Evolutionary conservation across 2,888 invertebrate species (phyloP).

Genomic region (Euzetes globulus): DNA sequence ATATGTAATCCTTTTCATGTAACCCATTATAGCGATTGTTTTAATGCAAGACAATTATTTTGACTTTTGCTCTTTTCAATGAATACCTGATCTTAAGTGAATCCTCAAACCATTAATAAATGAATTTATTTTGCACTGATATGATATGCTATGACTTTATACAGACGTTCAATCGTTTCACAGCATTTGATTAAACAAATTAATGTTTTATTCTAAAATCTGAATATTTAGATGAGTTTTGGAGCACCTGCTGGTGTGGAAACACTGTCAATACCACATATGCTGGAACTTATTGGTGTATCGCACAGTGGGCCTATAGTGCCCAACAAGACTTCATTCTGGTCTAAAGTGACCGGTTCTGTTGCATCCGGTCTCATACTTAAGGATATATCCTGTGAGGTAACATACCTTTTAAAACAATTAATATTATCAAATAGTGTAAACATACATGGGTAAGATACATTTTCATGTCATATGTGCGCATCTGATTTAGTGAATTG

Average conservation of each 20-base stretch:
- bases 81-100: too few relatives aligned
- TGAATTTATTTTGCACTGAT: too few relatives aligned
- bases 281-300: slow-evolving; percentile 76
- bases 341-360: slow-evolving; percentile 65
- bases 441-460: too few relatives aligned
- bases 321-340: slow-evolving; percentile 49
- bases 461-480: too few relatives aligned
- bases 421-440: neutral
- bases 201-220: neutral
- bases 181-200: neutral
- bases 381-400: slow-evolving; percentile 78
- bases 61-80: too few relatives aligned
- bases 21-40: too few relatives aligned
- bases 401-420: neutral
- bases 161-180: too few relatives aligned
- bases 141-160: too few relatives aligned
- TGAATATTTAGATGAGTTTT: slow-evolving; percentile 1
- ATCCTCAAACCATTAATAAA: too few relatives aligned
- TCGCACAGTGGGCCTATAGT: slow-evolving; percentile 77
- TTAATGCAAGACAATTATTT: too few relatives aligned
- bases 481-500: too few relatives aligned
- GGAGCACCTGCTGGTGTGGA: slow-evolving; percentile 26
- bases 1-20: too few relatives aligned
- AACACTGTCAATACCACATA: slow-evolving; percentile 51
- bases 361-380: slow-evolving; percentile 76